These are phyloP conservation scores for Temnothorax unifasciatus DNA, from an alignment of 2,888 invertebrate species.

Conservation along the genomic window DNA sequence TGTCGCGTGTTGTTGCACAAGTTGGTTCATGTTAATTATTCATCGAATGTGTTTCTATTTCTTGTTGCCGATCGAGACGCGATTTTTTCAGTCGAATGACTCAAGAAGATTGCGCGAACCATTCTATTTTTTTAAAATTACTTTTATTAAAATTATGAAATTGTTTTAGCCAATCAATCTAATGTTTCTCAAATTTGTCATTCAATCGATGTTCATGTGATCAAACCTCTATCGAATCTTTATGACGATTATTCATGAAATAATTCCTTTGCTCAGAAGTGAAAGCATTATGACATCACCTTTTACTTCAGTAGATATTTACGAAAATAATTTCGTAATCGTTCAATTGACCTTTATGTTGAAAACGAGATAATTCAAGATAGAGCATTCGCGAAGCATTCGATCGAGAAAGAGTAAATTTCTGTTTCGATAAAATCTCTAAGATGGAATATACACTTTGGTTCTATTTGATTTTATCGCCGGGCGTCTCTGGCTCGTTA, in stretches of 20 bases:
- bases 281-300: neutral
- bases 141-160: neutral
- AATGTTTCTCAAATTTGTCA: neutral
- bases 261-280: neutral
- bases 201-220: neutral
- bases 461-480: conserved; percentile 38
- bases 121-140: neutral
- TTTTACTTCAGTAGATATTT: neutral
- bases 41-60: conserved; percentile 33
- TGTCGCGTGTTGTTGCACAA: conserved; percentile 38
- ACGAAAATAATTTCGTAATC: conserved; percentile 17
- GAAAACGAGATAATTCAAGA: conserved; percentile 14
- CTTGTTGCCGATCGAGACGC: conserved; percentile 2
- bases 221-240: neutral
- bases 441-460: neutral
- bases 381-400: neutral
- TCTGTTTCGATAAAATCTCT: neutral
- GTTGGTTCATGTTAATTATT: conserved; percentile 46
- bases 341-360: neutral
- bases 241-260: neutral
- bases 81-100: neutral
- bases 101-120: neutral
- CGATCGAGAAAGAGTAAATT: neutral
- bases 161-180: neutral
- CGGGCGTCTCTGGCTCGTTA: conserved; percentile 14